phyloP scores from a whole-genome alignment of 2,797 vertebrate species.

The Lepus townsendii region DNA sequence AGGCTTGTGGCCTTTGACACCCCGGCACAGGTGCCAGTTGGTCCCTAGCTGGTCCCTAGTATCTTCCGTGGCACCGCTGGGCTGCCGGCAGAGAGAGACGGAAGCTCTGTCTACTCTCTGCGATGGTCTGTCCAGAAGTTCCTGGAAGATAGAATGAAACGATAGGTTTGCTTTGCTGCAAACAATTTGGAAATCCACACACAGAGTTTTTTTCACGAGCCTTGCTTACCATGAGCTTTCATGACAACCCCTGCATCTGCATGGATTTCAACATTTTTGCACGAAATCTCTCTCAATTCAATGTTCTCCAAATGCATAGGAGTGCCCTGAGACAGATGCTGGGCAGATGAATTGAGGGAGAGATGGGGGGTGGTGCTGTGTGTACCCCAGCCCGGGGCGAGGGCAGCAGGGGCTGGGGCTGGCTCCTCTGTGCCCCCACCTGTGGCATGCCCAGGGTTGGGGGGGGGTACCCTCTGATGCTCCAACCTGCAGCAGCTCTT shows the following conservation, averaged over 20 bases:
- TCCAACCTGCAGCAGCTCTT: not conserved
- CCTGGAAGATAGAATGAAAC: too few relatives aligned
- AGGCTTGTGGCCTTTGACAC: rapidly evolving
- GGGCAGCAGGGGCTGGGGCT: not conserved
- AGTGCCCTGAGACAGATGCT: not conserved
- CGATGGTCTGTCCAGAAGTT: too few relatives aligned
- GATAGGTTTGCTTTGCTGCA: too few relatives aligned
- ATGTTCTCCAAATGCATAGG: too few relatives aligned
- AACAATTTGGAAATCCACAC: too few relatives aligned
- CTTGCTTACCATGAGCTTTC: too few relatives aligned
- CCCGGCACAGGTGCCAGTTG: not conserved
- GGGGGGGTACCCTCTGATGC: not conserved
- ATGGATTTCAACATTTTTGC: too few relatives aligned
- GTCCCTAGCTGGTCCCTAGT: not conserved
- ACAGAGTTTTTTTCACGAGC: too few relatives aligned
- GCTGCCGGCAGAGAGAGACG: not conserved
- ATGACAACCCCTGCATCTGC: too few relatives aligned
- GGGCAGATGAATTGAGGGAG: not conserved
- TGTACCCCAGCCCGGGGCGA: too few relatives aligned
- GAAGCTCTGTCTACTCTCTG: not conserved
- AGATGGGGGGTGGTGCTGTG: not conserved
- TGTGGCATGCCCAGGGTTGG: too few relatives aligned
- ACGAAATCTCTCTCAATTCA: too few relatives aligned
- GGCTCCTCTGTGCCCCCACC: not conserved
- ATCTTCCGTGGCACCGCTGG: rapidly evolving